These are phyloP conservation scores for Struthio camelus DNA, from an alignment of 2,113 vertebrate genomes.

Conservation along the genomic window DNA sequence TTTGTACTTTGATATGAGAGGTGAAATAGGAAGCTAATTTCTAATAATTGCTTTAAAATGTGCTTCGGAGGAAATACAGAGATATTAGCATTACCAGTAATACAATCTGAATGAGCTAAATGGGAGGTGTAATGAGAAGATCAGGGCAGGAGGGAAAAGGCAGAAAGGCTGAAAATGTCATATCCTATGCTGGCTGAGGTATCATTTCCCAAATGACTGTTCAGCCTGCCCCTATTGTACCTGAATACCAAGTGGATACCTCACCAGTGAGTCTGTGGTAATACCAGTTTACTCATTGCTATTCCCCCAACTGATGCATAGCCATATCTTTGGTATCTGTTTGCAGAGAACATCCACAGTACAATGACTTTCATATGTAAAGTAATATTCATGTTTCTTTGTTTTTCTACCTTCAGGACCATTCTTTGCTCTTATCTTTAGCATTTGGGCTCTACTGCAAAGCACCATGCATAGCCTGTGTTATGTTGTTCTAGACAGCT, in stretches of 20 bases:
- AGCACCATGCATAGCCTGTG: background rate
- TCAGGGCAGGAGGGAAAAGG: constrained; percentile 16
- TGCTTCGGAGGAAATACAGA: constrained; percentile 58
- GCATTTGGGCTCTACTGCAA: background rate
- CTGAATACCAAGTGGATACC: background rate
- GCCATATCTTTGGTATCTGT: background rate
- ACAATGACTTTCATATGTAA: background rate
- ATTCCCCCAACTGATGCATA: background rate
- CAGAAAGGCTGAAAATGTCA: constrained; percentile 46
- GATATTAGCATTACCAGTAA: constrained; percentile 64
- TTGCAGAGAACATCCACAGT: background rate
- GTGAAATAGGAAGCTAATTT: constrained; percentile 63
- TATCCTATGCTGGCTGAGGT: background rate
- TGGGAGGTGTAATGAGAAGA: constrained; percentile 48
- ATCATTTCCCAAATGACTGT: background rate
- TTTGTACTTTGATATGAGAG: constrained; percentile 64
- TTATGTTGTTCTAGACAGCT: background rate
- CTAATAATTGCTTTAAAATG: constrained; percentile 66
- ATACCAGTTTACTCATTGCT: background rate
- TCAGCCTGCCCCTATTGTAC: background rate
- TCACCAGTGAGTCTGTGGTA: background rate
- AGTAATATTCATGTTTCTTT: background rate
- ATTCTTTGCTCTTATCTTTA: background rate
- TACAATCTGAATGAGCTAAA: constrained; percentile 62
- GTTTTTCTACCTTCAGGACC: background rate